Evolutionary conservation across 2,797 vertebrate species (phyloP).

Genomic region (Serranus cabrilla): DNA sequence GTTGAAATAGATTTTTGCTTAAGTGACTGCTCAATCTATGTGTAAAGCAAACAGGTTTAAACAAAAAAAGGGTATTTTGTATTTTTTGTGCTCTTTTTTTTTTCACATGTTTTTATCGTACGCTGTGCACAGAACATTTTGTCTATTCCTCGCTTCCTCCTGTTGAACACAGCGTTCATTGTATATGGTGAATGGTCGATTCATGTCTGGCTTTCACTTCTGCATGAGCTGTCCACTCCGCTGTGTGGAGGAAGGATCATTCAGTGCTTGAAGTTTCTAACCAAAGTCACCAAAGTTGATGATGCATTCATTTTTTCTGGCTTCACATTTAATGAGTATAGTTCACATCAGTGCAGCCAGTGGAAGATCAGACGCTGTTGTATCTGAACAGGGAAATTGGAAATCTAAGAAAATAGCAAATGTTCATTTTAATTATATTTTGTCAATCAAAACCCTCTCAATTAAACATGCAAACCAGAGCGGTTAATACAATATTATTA

Average conservation of each 20-base stretch:
- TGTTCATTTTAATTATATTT: neutral
- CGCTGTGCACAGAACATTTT: conserved; percentile 9
- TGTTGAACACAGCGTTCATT: conserved; percentile 28
- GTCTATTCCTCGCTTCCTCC: conserved; percentile 22
- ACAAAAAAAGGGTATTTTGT: neutral
- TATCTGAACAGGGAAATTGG: neutral
- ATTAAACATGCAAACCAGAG: neutral
- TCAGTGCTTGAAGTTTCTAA: neutral
- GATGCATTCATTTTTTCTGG: neutral
- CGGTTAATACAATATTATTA: neutral
- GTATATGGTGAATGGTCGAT: conserved; percentile 34
- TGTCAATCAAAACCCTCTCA: neutral
- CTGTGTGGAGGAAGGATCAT: conserved; percentile 14
- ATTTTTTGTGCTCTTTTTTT: fast-evolving
- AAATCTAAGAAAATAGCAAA: neutral
- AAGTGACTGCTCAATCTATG: neutral
- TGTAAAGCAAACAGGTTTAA: neutral
- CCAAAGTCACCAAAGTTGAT: neutral
- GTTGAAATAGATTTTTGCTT: neutral
- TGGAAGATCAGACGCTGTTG: neutral
- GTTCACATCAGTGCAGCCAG: neutral
- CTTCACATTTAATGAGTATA: neutral
- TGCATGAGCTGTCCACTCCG: conserved; percentile 1
- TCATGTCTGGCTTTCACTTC: conserved; percentile 43
- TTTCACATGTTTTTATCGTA: neutral